phyloP scores from a whole-genome alignment of 2,113 vertebrate species.

The Jaculus jaculus region DNA sequence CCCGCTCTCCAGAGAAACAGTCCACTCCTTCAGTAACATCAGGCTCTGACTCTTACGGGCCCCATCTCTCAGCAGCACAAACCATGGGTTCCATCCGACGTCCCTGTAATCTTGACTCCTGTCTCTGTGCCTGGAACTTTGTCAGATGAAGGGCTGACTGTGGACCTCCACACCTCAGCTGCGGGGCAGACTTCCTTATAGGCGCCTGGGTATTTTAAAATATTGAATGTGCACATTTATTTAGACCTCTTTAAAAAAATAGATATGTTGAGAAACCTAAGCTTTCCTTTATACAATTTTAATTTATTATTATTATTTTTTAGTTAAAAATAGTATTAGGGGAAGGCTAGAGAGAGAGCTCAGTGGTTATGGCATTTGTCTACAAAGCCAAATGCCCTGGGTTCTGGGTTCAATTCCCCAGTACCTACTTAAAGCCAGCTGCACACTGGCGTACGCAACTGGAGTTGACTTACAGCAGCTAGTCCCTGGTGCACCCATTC shows the following conservation, averaged over 20 bases:
- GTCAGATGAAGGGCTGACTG: neutral
- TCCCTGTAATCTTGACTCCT: too few relatives aligned
- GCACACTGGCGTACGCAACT: too few relatives aligned
- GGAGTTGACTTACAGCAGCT: too few relatives aligned
- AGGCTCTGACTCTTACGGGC: neutral
- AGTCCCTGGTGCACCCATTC: too few relatives aligned
- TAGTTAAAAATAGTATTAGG: too few relatives aligned
- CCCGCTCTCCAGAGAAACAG: neutral
- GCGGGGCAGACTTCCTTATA: neutral
- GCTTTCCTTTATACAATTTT: conserved; percentile 9
- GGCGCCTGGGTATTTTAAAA: neutral
- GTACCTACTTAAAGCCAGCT: too few relatives aligned
- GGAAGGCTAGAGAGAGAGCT: too few relatives aligned
- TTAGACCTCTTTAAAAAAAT: neutral
- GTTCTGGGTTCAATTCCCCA: too few relatives aligned
- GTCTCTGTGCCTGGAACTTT: neutral
- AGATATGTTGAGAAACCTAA: conserved; percentile 1
- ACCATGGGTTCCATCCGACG: too few relatives aligned
- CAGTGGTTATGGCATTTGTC: too few relatives aligned
- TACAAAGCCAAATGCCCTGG: too few relatives aligned
- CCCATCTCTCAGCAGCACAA: neutral
- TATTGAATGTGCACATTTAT: neutral
- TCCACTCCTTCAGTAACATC: neutral
- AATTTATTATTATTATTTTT: conserved; percentile 37
- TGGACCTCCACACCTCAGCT: accelerated